These are phyloP conservation scores for Lochmaea crataegi DNA, from an alignment of 2,888 invertebrate genomes.

Conservation along the genomic window DNA sequence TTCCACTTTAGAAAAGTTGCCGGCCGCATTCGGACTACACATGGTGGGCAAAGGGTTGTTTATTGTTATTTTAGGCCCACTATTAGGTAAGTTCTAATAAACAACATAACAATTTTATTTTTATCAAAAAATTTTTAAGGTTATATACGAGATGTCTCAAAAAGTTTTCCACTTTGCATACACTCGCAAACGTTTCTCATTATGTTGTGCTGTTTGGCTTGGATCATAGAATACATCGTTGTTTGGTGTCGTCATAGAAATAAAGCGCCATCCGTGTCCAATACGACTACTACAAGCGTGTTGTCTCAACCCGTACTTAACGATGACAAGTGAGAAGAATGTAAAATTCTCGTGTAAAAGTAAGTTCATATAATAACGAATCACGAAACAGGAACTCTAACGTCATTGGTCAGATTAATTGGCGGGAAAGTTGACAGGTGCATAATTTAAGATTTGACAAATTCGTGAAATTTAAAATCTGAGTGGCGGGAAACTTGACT, in stretches of 20 bases:
- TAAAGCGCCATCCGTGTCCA: constrained; percentile 60
- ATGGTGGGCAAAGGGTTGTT: constrained; percentile 82
- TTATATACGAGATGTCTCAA: constrained; percentile 75
- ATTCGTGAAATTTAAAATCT: no score
- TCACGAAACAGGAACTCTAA: no score
- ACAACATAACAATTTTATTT: no score
- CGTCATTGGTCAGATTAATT: no score
- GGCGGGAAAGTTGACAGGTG: no score
- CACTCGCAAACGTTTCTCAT: constrained; percentile 80
- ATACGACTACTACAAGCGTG: constrained; percentile 52
- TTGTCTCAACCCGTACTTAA: background rate
- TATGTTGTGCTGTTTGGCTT: constrained; percentile 75
- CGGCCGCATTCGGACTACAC: constrained; percentile 81
- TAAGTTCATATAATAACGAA: no score
- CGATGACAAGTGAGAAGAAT: background rate
- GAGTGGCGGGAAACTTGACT: no score
- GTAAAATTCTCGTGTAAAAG: no score
- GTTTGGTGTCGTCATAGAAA: constrained; percentile 55
- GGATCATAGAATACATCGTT: constrained; percentile 74
- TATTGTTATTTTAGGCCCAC: constrained; percentile 76
- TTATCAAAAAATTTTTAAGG: constrained; percentile 66
- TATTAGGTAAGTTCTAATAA: constrained; percentile 71
- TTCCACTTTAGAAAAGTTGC: constrained; percentile 76
- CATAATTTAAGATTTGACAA: no score
- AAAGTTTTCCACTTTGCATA: constrained; percentile 76